Conservation (phyloP, 2,888 invertebrate species). For the Melieria picta region DNA sequence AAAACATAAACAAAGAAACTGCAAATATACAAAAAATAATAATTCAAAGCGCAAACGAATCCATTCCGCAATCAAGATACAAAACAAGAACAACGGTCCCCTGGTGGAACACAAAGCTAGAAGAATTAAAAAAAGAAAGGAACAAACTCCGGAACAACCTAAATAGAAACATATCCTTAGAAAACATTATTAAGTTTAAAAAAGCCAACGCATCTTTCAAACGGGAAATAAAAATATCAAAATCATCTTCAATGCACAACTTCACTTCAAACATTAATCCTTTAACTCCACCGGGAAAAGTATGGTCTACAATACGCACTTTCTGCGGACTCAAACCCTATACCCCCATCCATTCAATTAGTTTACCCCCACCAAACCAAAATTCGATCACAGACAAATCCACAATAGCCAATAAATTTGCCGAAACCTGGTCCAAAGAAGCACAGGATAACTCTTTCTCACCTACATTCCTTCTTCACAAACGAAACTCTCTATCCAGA, state of each 20-base stretch:
- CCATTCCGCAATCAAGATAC: conserved; percentile 13
- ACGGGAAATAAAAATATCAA: conserved; percentile 13
- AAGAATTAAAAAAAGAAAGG: conserved; percentile 11
- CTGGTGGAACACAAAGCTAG: conserved; percentile 16
- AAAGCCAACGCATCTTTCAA: conserved; percentile 10
- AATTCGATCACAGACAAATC: neutral
- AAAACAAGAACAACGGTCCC: neutral
- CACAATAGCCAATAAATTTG: neutral
- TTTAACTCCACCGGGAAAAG: neutral
- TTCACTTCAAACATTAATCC: conserved; percentile 4
- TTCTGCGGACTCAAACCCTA: conserved; percentile 1
- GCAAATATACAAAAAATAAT: conserved; percentile 21
- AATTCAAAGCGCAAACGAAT: conserved; percentile 8
- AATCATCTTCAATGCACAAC: conserved; percentile 8
- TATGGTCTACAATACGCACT: neutral
- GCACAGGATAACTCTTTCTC: no score
- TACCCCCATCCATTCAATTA: neutral
- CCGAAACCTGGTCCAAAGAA: neutral
- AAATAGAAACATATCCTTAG: conserved; percentile 13
- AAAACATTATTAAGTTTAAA: conserved; percentile 17
- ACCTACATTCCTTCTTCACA: no score
- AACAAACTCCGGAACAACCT: conserved; percentile 19
- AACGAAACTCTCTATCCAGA: neutral
- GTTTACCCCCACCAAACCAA: neutral
- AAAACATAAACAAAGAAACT: conserved; percentile 21